phyloP scores from a whole-genome alignment of 1,140 invertebrate genomes.

The Tetraneura akinire region DNA sequence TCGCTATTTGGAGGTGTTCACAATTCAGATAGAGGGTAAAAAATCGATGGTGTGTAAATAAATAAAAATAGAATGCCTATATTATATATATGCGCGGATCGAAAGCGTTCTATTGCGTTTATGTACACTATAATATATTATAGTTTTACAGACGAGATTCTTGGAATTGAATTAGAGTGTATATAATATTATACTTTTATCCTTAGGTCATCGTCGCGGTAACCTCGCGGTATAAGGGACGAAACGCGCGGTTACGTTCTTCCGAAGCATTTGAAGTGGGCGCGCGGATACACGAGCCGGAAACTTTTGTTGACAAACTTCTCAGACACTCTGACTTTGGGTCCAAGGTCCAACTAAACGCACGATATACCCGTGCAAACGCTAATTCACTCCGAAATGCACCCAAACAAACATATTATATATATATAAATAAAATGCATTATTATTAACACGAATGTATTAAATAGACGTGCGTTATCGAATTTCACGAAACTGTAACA shows the following conservation, averaged over 20 bases:
- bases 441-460: too few species aligned
- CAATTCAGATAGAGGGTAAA: too few species aligned
- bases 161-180: slow-evolving; percentile 43
- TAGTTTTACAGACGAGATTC: slow-evolving; percentile 1
- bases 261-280: not conserved
- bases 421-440: too few species aligned
- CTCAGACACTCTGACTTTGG: slow-evolving; percentile 4
- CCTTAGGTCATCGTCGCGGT: slow-evolving; percentile 7
- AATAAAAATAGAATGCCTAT: too few species aligned
- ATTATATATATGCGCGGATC: not conserved
- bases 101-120: slow-evolving; percentile 10
- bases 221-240: not conserved
- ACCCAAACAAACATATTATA: too few species aligned
- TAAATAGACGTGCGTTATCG: not conserved
- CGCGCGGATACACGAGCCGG: too few species aligned
- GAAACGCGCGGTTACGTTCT: not conserved
- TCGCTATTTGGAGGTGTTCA: too few species aligned
- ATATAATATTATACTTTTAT: too few species aligned
- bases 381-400: slow-evolving; percentile 18
- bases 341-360: not conserved
- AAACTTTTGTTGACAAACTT: slow-evolving; percentile 43
- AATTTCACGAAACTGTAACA: not conserved
- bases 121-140: too few species aligned
- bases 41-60: too few species aligned
- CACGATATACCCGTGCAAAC: not conserved